phyloP scores from a whole-genome alignment of 1,140 invertebrate genomes.

The Drosophila bifasciata region DNA sequence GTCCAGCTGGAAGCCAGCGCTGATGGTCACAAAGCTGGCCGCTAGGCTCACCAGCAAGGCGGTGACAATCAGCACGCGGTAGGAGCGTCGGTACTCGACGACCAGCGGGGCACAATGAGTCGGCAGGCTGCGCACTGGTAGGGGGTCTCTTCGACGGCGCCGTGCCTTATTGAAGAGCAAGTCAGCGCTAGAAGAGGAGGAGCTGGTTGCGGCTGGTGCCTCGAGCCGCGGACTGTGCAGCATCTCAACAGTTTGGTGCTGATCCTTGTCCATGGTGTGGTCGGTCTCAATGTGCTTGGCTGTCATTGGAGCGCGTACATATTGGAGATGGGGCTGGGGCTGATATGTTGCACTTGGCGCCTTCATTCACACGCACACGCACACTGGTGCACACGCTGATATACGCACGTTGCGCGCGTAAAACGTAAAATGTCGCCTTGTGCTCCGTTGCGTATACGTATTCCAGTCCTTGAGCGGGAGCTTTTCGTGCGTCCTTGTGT shows the following conservation, averaged over 20 bases:
- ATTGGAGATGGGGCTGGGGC: slow-evolving; percentile 22
- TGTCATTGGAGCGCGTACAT: slow-evolving; percentile 64
- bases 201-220: slow-evolving; percentile 32
- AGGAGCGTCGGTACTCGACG: slow-evolving; percentile 66
- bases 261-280: slow-evolving; percentile 49
- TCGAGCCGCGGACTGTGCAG: slow-evolving; percentile 36
- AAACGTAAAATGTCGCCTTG: slow-evolving; percentile 71
- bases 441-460: slow-evolving; percentile 47
- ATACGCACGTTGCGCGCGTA: slow-evolving; percentile 76
- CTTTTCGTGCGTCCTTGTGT: slow-evolving; percentile 75
- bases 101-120: slow-evolving; percentile 13
- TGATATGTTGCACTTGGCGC: slow-evolving; percentile 78
- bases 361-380: slow-evolving; percentile 63
- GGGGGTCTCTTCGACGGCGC: slow-evolving; percentile 58
- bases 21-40: slow-evolving; percentile 65
- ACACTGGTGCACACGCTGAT: slow-evolving; percentile 25
- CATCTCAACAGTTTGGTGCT: slow-evolving; percentile 21
- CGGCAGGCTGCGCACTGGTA: slow-evolving; percentile 15
- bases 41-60: slow-evolving; percentile 66
- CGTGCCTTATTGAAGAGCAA: slow-evolving; percentile 71
- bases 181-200: slow-evolving; percentile 53
- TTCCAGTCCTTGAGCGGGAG: slow-evolving; percentile 75
- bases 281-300: slow-evolving; percentile 33
- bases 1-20: slow-evolving; percentile 89
- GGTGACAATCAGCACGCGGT: slow-evolving; percentile 69